Base-by-base conservation (phyloP, 2,888 invertebrate genomes). In the Drosophila lutescens region DNA sequence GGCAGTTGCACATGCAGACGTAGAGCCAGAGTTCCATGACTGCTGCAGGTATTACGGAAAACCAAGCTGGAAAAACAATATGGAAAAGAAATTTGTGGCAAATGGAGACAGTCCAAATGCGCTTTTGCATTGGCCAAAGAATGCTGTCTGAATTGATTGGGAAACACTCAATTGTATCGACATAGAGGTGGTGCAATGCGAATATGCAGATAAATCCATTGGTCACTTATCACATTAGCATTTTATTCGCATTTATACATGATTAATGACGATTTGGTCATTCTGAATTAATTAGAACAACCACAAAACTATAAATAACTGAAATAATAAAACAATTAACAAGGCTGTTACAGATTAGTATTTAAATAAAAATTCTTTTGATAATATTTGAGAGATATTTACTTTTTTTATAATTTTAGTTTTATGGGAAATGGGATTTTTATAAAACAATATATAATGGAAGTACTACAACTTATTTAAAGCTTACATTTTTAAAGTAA, bases 101-200 rank as follows among this genome's bases (percentile, higher is more conserved):
- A 82, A 74, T 65, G 67, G 23, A 57, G 68, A 68, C 65, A 68
- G 36, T 62, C 55, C 59, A 56, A 73, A 80, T 59, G 66, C 55
- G 63, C 62, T 71, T 69, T 47, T 36, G 23, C 47, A 66, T 34
- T 66, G 62, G n/a, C 54, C 51, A 32, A 66, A 54, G 40, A 63
- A 49, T 63, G 34, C 40, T 43, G 47, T 63, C 50, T 8, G 36
- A 61, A 65, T 51, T 61, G 65, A 65, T 65, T 61, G 60, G 44
- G 44, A 17, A 55, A 50, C 20, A 43, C 49, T 30, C 40, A 43
- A 67, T 43, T 49, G 55, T 49, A 30, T 15, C 20, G 17, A 10
- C 10, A 8, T 15, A 17, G 23, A 32, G 49, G 30, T 30, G 36
- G 30, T 66, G 65, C 13, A 44, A 20, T n/a, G 20, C 40, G n/a